Base-by-base conservation (phyloP, 2,113 vertebrate genomes). In the Morone saxatilis region DNA sequence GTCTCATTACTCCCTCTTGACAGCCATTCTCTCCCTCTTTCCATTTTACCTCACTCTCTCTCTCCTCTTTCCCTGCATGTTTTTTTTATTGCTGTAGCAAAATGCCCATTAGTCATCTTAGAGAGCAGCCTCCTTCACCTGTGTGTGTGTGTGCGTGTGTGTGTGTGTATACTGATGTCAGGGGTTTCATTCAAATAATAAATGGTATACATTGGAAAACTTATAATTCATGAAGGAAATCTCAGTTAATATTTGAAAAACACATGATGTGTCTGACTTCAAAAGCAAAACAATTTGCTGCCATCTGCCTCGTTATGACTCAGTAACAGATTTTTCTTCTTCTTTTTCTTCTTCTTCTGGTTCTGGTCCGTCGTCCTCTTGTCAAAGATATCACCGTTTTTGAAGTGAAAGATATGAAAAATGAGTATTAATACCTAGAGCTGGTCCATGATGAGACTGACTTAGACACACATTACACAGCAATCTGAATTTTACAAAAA, bases 101-200 rank as follows among this genome's bases (percentile, higher is more conserved):
- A 86, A 83, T 74, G 70, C 50, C 86, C 80, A 89, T 92, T 88
- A 90, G 84, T 91, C 85, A 80, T 73, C 17, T 43, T 8, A 53
- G 61, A 80, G 71, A 78, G 50, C 57, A 62, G 75, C 59, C 71
- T 83, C 43, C 48, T 41, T 66, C 60, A 59, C 22, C 41, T 25
- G 40, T 65, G 25, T 36, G 13, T 20, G 69, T 31, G 31, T 1
- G 31, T 31, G 31, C 3, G 31, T 31, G 31, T 31, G 31, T 65
- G 80, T 54, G 19, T 47, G 47, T 9, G 45, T 10, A 0, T 0
- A 25, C 51, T 85, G 71, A 63, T 77, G 78, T 86, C 51, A 68
- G 81, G 63, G 13, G 5, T 61, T 87, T 73, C 6, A 31, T 70
- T 54, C 43, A n/a, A 73, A 63, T 65, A 54, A 82, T 78, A 48